These are phyloP conservation scores for Pachycephala philippinensis DNA, from an alignment of 2,113 vertebrate genomes.

Conservation along the genomic window DNA sequence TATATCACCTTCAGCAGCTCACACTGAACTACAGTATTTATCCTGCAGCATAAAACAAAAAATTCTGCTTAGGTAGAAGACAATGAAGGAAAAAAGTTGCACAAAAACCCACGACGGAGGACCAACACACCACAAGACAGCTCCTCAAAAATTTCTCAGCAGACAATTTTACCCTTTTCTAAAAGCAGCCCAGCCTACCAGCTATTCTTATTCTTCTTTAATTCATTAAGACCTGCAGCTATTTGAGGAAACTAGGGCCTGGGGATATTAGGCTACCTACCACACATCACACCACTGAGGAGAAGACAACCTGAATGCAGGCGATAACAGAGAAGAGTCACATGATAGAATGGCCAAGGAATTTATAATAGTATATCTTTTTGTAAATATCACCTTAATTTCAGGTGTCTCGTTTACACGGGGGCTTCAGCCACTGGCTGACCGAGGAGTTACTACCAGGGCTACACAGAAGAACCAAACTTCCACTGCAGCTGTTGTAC, in stretches of 20 bases:
- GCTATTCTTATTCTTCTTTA: background rate
- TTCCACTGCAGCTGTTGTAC: background rate
- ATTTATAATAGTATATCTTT: background rate
- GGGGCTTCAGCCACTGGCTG: background rate
- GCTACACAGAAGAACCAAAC: background rate
- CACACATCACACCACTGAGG: fast-evolving
- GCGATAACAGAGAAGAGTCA: fast-evolving
- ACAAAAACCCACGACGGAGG: background rate
- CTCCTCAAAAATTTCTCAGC: background rate
- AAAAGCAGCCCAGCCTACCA: background rate
- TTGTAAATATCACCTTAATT: background rate
- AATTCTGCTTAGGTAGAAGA: background rate
- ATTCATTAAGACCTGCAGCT: background rate
- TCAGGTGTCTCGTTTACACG: background rate
- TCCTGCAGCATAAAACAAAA: background rate
- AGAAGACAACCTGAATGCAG: background rate
- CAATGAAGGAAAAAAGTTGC: background rate
- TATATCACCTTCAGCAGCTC: background rate
- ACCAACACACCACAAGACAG: background rate
- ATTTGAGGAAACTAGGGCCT: background rate
- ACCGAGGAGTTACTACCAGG: background rate
- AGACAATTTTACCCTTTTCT: background rate
- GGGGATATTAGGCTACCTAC: background rate
- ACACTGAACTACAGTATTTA: background rate
- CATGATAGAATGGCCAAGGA: background rate